phyloP scores from a whole-genome alignment of 1,140 invertebrate species.

The Solenopsis fugax region DNA sequence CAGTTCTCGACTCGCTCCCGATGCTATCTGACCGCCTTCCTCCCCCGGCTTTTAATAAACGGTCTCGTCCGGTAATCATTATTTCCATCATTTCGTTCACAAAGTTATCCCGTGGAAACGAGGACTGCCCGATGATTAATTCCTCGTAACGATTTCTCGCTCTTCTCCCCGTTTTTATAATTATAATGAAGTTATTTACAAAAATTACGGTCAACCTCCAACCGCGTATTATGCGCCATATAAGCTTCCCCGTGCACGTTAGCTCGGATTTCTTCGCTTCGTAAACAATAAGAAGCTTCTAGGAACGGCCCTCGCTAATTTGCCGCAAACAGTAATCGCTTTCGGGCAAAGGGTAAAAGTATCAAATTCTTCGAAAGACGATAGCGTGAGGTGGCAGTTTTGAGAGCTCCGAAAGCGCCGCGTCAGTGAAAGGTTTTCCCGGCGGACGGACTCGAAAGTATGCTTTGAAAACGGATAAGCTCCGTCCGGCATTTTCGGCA shows the following conservation, averaged over 20 bases:
- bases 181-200: conserved; percentile 23
- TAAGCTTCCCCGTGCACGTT: no score
- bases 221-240: no score
- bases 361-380: conserved; percentile 46
- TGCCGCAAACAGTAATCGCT: not conserved
- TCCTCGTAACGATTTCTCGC: not conserved
- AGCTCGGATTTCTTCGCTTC: not conserved
- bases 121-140: not conserved
- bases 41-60: conserved; percentile 26
- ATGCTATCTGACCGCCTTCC: conserved; percentile 42
- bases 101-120: conserved; percentile 28
- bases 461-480: conserved; percentile 43
- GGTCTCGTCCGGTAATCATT: conserved; percentile 30
- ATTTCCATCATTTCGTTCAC: conserved; percentile 43
- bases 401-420: conserved; percentile 3
- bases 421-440: conserved; percentile 5
- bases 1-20: conserved; percentile 9
- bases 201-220: not conserved
- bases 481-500: conserved; percentile 55
- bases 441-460: not conserved
- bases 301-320: conserved; percentile 26
- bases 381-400: conserved; percentile 33
- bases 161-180: not conserved
- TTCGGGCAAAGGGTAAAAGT: conserved; percentile 18
- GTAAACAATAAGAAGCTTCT: conserved; percentile 4